These are phyloP conservation scores for Psittacula derbiana DNA, from an alignment of 2,797 vertebrate genomes.

Conservation along the genomic window DNA sequence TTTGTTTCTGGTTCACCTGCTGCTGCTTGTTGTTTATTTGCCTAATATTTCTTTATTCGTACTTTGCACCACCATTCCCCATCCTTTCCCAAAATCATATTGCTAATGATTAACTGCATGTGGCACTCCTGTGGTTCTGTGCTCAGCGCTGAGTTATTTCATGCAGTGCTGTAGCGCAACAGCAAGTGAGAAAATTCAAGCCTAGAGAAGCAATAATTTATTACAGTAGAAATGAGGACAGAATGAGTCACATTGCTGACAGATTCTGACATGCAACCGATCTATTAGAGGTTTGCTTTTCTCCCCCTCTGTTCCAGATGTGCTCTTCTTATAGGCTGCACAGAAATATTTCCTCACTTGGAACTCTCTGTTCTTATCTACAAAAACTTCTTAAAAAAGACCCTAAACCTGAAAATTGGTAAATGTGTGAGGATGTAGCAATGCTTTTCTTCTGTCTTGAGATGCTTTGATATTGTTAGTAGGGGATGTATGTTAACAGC, in stretches of 20 bases:
- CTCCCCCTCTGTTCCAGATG: not conserved
- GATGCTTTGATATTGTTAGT: not conserved
- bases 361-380: not conserved
- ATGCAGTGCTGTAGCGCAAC: not conserved
- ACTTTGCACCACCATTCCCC: not conserved
- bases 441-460: not conserved
- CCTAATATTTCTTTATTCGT: not conserved
- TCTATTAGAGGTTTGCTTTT: not conserved
- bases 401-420: not conserved
- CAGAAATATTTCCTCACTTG: not conserved
- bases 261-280: not conserved
- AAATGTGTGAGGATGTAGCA: not conserved
- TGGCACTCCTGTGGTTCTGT: not conserved
- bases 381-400: not conserved
- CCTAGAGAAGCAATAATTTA: constrained; percentile 8
- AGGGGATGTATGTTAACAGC: not conserved
- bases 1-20: not conserved
- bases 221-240: not conserved
- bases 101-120: not conserved
- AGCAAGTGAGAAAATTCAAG: constrained; percentile 22
- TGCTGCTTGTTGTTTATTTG: not conserved
- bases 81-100: not conserved
- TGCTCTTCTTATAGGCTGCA: not conserved
- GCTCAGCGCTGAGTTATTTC: not conserved
- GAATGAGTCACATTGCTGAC: constrained; percentile 3